Base-by-base conservation (phyloP, 2,113 vertebrate species). In the Ibidorhyncha struthersii region DNA sequence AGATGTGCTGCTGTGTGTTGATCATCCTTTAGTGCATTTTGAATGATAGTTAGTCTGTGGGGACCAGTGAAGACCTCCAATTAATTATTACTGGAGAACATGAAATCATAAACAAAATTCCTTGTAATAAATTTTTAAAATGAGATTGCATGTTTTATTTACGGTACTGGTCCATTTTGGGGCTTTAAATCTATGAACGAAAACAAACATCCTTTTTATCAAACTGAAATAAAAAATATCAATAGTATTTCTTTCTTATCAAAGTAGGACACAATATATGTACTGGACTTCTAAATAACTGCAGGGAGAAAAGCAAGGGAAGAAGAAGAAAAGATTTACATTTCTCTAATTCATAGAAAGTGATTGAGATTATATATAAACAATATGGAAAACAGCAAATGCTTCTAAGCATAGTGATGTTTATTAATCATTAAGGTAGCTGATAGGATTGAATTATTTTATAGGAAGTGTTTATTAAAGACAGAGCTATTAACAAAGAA, bases 121-220 rank as follows among this genome's bases (percentile, higher is more conserved):
- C 98, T 98, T 99, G 96, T 99, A 98, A 99, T 99, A 98, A 98
- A 99, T 98, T 98, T 98, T 99, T 98, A 98, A 98, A 98, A 98
- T 98, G 97, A 97, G 97, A 98, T 97, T 93, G 79, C 98, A 99
- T 99, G 98, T 98, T 98, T 99, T 98, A 99, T 99, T 99, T 98
- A 99, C 97, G 96, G 94, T 96, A 97, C 97, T 98, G 97, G 97
- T 98, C 98, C 98, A 98, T 98, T 98, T 98, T 98, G 98, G 96
- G 96, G 97, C 97, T 98, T 98, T 98, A 98, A 98, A 98, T 98
- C 97, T 97, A 98, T 98, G 97, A 98, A 98, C 94, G 52, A 98
- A 98, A 98, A 98, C 98, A 98, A 98, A 98, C 97, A 98, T 93
- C 91, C 82, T 98, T 98, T 98, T 98, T 97, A 97, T 98, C 96